Evolutionary conservation across 2,797 vertebrate genomes (phyloP), one percentile per base, ranked within the genome.

Genomic region (Chelon labrosus): DNA sequence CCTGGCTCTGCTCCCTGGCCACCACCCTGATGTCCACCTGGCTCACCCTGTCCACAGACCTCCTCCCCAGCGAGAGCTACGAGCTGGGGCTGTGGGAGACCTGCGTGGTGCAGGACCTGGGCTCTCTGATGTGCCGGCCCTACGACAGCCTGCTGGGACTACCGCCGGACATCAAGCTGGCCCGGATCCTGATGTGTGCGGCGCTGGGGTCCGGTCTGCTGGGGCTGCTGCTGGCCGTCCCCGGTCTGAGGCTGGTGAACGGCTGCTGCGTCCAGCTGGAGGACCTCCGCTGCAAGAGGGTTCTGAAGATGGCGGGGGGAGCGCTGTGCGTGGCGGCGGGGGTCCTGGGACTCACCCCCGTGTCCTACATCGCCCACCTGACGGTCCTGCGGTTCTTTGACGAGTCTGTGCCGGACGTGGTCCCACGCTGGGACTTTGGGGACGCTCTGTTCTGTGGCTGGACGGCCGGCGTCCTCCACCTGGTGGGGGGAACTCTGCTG

Each of bases 41-140:
- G 92, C 89, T 94, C 51, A 94, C 87, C 0, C 77, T 86, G 6
- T 93, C 93, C 73, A 90, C 91, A 0, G 91, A 94, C 2, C 87
- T 95, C 25, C 88, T 95, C 1, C 72, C 92, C 19, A 71, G 82
- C 0, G 93, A 95, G 87, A 92, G 73, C 70, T 94, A 86, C 27
- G 55, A 88, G 53, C 72, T 91, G 58, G 94, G 95, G 0, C 84
- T 95, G 31, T 95, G 94, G 95, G 86, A 88, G 73, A 91, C 78
- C 0, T 94, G 74, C 22, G 88, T 84, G 71, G 65, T 92, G 25
- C 92, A 94, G 82, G 94, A 95, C 0, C 0, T 67, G 4, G 77
- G 94, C 0, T 49, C 70, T 0, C 46, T 22, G 7, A 70, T 93
- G 37, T 93, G 89, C 73, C 72, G 91, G 46, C 89, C 85, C 7